Evolutionary conservation across 2,797 vertebrate species (phyloP), one percentile per base, ranked within the genome.

Genomic region (Mionectes olivaceus): DNA sequence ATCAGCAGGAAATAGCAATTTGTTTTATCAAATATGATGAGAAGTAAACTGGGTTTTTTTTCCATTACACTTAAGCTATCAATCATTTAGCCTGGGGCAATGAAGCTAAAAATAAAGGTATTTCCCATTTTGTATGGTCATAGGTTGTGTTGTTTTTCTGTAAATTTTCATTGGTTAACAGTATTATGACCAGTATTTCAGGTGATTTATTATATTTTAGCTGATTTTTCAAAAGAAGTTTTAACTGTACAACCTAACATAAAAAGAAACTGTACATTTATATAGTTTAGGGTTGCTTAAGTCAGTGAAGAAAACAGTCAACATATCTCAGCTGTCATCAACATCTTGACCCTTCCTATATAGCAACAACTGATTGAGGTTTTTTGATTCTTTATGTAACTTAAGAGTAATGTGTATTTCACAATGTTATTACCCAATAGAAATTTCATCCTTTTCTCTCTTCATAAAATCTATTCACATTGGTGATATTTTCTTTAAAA

Each of bases 31-130:
- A 90, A 32, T 77, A 64, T 19, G 8, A 30, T 74, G 9, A 80
- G 25, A 60, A 47, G 5, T 8, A 52, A 27, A 22, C 11, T 50
- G 3, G 2, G 5, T 0, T 28, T 0, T 28, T 82, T 71, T 55
- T 33, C 30, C 11, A 32, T 55, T 1, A 35, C 24, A 49, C 5
- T 27, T 41, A n/a, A 56, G 13, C 7, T 67, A 44, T 76, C 39
- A 76, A 57, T 33, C 19, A 13, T 43, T 71, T 57, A 63, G 33
- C 32, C 9, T 30, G 43, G 3, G 10, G 6, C 19, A 57, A 68
- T 23, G 4, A 83, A 57, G 35, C 3, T 30, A 49, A 90, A 46
- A 90, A 90, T 23, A 63, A 49, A 53, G 10, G 5, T 30, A 4
- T 28, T 46, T 37, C 7, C 11, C 7, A 30, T 69, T 88, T 74